These are phyloP conservation scores for Chironomus striatipennis DNA, from an alignment of 1,140 invertebrate species.

Conservation along the genomic window DNA sequence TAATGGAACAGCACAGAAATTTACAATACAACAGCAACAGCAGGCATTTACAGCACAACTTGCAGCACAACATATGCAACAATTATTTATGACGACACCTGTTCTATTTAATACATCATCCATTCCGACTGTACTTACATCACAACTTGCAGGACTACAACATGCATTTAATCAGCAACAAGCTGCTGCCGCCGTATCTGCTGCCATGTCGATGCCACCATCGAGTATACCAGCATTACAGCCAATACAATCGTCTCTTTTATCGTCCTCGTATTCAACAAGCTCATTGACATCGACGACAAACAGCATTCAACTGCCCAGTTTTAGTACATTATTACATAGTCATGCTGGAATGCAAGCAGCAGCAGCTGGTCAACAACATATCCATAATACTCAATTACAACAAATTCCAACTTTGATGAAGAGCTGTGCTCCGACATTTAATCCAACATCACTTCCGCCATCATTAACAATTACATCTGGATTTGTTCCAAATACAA, in stretches of 20 bases:
- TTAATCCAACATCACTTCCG: not conserved
- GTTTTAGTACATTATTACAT: conserved; percentile 37
- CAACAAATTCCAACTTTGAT: conserved; percentile 23
- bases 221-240: conserved; percentile 34
- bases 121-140: conserved; percentile 30
- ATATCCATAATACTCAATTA: not conserved
- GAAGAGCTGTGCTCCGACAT: not conserved
- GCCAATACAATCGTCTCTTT: conserved; percentile 29
- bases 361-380: not conserved
- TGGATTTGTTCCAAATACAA: conserved; percentile 13
- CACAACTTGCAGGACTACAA: conserved; percentile 18
- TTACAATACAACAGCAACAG: conserved; percentile 24
- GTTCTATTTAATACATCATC: conserved; percentile 33
- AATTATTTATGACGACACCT: conserved; percentile 38
- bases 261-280: not conserved
- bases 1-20: not conserved
- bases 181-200: conserved; percentile 34
- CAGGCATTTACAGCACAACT: conserved; percentile 27
- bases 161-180: conserved; percentile 26
- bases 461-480: conserved; percentile 11
- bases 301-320: conserved; percentile 28
- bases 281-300: not conserved
- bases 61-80: conserved; percentile 25
- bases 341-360: not conserved
- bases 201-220: conserved; percentile 24